These are phyloP conservation scores for Schizopygopsis malacanthus DNA, from an alignment of 2,797 vertebrate genomes.

Conservation along the genomic window DNA sequence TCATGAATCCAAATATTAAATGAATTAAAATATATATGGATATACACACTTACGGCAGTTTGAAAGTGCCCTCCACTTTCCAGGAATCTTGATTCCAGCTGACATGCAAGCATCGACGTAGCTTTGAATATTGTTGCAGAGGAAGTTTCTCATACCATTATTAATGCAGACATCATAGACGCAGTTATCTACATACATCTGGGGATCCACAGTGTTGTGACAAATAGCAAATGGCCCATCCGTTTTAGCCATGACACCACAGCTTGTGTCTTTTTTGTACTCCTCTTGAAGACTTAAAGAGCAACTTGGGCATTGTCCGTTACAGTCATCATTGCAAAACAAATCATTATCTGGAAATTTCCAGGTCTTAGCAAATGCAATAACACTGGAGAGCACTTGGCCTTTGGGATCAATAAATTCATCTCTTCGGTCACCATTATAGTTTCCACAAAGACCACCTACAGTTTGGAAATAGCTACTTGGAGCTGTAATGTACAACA, in stretches of 20 bases:
- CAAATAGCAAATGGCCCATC: conserved; percentile 62
- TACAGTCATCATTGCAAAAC: conserved; percentile 64
- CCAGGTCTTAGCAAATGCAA: conserved; percentile 67
- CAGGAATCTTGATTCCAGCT: conserved; percentile 53
- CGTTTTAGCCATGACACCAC: conserved; percentile 60
- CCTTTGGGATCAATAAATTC: conserved; percentile 50
- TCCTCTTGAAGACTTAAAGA: conserved; percentile 47
- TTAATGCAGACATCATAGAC: conserved; percentile 66
- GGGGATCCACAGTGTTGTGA: conserved; percentile 54
- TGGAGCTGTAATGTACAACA: conserved; percentile 73
- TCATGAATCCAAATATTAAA: background rate
- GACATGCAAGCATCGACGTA: conserved; percentile 60
- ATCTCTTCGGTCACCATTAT: conserved; percentile 70
- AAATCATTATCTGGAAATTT: conserved; percentile 58
- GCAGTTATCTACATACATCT: conserved; percentile 61
- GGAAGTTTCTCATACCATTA: conserved; percentile 55
- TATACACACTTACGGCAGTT: conserved; percentile 59
- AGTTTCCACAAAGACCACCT: conserved; percentile 83
- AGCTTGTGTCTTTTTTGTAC: conserved; percentile 53
- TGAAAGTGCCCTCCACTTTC: conserved; percentile 57
- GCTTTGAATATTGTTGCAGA: conserved; percentile 62
- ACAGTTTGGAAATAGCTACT: conserved; percentile 66
- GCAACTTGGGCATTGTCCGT: conserved; percentile 61
- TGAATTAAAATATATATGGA: background rate
- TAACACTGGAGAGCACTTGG: conserved; percentile 38